Percentiles rank a stretch among this genome's conserved stretches.
These are phyloP conservation scores for Tragelaphus strepsiceros DNA, from an alignment of 2,113 vertebrate species.

Conservation along the genomic window DNA sequence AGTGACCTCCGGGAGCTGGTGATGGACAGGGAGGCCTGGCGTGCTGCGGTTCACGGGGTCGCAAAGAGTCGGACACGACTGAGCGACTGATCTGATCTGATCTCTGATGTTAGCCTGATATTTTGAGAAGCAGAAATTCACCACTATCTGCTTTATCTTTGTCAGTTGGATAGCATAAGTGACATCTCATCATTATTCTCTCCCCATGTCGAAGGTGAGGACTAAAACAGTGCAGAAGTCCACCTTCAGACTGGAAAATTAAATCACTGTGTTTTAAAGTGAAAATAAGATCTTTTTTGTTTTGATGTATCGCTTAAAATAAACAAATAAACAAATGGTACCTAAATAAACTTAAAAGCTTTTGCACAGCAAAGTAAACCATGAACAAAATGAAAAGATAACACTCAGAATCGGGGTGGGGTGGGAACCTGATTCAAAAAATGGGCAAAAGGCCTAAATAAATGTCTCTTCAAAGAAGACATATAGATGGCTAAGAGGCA, in stretches of 20 bases:
- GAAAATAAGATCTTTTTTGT: neutral
- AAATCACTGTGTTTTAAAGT: neutral
- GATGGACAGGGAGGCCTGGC: too few relatives aligned
- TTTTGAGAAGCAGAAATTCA: neutral
- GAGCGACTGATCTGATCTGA: too few relatives aligned
- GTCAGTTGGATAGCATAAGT: neutral
- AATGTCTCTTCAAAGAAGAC: neutral
- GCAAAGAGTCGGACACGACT: too few relatives aligned
- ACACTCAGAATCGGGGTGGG: neutral
- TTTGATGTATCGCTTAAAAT: neutral
- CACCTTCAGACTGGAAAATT: neutral
- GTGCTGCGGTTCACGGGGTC: too few relatives aligned
- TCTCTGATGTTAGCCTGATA: neutral
- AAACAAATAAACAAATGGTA: neutral
- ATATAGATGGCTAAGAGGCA: neutral
- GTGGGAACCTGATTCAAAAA: neutral
- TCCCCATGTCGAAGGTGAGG: neutral
- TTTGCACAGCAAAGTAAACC: neutral
- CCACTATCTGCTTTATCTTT: neutral
- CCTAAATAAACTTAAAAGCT: neutral
- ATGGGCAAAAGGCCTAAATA: neutral
- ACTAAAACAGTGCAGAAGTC: neutral
- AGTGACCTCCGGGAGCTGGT: too few relatives aligned
- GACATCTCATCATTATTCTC: neutral
- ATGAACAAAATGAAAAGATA: neutral